Evolutionary conservation across 1,140 invertebrate genomes (phyloP), one percentile per base, ranked within the genome.

Genomic region (Macrobrachium rosenbergii): DNA sequence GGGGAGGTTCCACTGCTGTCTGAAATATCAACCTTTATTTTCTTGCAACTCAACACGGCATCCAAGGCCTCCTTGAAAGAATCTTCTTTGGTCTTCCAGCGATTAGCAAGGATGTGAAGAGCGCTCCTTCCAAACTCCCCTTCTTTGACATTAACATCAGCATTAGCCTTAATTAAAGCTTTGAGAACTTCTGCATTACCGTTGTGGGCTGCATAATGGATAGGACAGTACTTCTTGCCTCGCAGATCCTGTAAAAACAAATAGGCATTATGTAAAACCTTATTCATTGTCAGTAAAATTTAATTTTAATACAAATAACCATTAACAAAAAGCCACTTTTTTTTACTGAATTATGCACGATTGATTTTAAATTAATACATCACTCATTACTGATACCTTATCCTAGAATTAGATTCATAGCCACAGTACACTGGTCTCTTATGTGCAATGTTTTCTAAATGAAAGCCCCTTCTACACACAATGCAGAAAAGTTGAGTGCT

Each of bases 191-290:
- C 92, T 10, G 92, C 92, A 89, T 94, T 92, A 10, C 94, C 94
- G 92, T 93, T 93, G 86, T 92, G 93, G 8, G 93, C 93, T 28
- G 94, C 94, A 91, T 93, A 94, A 90, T 94, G 94, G 60, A 94
- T 91, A 14, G 94, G 93, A 69, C 75, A 76, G 72, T 75, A 89
- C 73, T 86, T 85, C 67, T 86, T 89, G n/a, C 88, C 88, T 21
- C 69, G 59, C 21, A 67, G 60, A 60, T 85, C 88, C 88, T 89
- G 83, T n/a, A 67, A 72, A 88, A 17, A 67, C 21, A 77, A 64
- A 75, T 23, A 75, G 16, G 58, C 6, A 52, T 1, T 43, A 45
- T 10, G 3, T 52, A 45, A 16, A 60, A 1, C 28, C 28, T 37
- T 37, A 37, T 37, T 37, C 28, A 37, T 37, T 37, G 28, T 37